Evolutionary conservation across 2,888 invertebrate species (phyloP), one percentile per base, ranked within the genome.

Genomic region (Meganola albula): DNA sequence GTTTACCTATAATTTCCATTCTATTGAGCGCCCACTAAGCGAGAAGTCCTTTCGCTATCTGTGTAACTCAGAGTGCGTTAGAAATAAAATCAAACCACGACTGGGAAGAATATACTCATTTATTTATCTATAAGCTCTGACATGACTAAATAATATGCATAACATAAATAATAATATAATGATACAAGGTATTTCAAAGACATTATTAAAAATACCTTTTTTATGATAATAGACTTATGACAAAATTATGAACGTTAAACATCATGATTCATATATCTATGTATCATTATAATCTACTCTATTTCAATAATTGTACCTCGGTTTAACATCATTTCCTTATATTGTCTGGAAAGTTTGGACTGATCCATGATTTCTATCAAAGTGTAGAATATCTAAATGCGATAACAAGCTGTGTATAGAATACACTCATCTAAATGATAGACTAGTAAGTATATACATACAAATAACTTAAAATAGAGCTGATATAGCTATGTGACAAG

Each of bases 51-150:
- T 37, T 51, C 36, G 36, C 40, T 34, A 44, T 41, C 44, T 47
- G 54, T 48, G 47, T 47, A 45, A 53, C 53, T 51, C 48, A 40
- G 41, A 44, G 41, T 44, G 37, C 45, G 38, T 53, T 48, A 60
- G 65, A 77, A 79, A 77, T 71, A 72, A 80, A 82, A 80, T 73
- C 70, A 78, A 76, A 80, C 71, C 70, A 77, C 67, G 55, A 63
- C 70, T 74, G 67, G 72, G 73, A 74, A 74, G 71, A 76, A 74
- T 72, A 83, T 74, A 77, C 64, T 73, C 70, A 63, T 83, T 83
- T 82, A 83, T 83, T 83, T 71, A 43, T 62, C 60, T 63, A 60
- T 61, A 63, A 71, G 67, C 70, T 68, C 64, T 62, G 63, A 70
- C 64, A 68, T 64, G 66, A 58, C 44, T 62, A 71, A 64, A 62